Evolutionary conservation across 2,797 vertebrate genomes (phyloP), one percentile per base, ranked within the genome.

Genomic region (Gorsachius magnificus): DNA sequence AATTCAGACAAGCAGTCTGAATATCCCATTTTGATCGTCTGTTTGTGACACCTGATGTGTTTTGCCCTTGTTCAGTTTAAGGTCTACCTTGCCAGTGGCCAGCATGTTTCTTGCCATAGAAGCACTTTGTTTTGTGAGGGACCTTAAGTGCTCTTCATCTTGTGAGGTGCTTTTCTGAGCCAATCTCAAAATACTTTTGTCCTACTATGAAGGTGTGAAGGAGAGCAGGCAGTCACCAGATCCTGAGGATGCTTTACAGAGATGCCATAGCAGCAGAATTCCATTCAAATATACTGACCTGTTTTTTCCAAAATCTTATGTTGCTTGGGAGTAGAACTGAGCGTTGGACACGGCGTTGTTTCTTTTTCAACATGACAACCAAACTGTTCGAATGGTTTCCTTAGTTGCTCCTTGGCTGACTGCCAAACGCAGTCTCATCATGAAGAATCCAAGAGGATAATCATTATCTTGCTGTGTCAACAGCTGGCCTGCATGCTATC

Each of bases 401-500:
- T 90, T 83, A 82, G 85, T 60, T 82, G 54, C 53, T 94, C 6
- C 64, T 74, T 93, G 93, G 78, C 91, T 51, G 89, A 31, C 82
- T 81, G 89, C 92, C 91, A 94, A 61, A 13, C 3, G 31, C 92
- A 56, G 89, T 60, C 83, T 93, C 94, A 94, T 87, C 84, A 70
- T 89, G 83, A 94, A 96, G 87, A 82, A 82, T 93, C 89, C 89
- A 90, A 56, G 81, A 89, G 77, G 75, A 96, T 95, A 85, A 96
- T 92, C 56, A 85, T 95, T 85, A 77, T 94, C 87, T 93, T 90
- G 93, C 95, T 95, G 90, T 80, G 89, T 95, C 95, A 95, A 85
- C 91, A 94, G 93, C 95, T 90, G 93, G 83, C 74, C 60, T 68
- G 71, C 11, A 9, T 50, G 50, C 87, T 78, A 4, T 35, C 82